Evolutionary conservation across 2,113 vertebrate species (phyloP).

Genomic region (Sciurus niger): DNA sequence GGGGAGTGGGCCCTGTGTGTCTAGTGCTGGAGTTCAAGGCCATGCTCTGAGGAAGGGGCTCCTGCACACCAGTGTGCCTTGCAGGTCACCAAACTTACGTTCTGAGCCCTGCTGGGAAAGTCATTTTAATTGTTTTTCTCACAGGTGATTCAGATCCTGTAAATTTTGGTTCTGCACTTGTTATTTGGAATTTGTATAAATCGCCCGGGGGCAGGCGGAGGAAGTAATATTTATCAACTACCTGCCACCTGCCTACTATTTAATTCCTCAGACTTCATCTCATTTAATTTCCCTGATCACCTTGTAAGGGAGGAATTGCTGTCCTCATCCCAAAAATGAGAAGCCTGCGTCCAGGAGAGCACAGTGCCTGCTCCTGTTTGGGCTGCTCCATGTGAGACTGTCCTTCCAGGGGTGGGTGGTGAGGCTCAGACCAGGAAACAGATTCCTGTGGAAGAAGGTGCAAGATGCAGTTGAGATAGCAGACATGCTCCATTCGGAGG

Average conservation of each 20-base stretch:
- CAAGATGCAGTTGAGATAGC: no score
- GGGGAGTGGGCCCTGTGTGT: neutral
- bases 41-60: no score
- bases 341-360: neutral
- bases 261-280: neutral
- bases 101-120: neutral
- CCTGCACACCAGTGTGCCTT: no score
- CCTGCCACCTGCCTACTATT: neutral
- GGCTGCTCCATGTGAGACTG: no score
- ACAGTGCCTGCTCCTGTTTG: neutral
- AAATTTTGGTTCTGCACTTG: neutral
- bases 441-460: no score
- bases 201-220: neutral
- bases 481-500: no score
- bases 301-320: neutral
- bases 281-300: neutral
- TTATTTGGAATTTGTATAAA: neutral
- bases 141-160: neutral
- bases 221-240: neutral
- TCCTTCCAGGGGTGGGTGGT: no score
- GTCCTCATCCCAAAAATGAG: neutral
- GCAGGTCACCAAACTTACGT: neutral
- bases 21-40: rapidly evolving
- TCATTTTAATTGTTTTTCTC: neutral
- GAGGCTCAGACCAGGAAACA: no score